These are phyloP conservation scores for Tetranychus truncatus DNA, from an alignment of 2,888 invertebrate genomes.

Conservation along the genomic window DNA sequence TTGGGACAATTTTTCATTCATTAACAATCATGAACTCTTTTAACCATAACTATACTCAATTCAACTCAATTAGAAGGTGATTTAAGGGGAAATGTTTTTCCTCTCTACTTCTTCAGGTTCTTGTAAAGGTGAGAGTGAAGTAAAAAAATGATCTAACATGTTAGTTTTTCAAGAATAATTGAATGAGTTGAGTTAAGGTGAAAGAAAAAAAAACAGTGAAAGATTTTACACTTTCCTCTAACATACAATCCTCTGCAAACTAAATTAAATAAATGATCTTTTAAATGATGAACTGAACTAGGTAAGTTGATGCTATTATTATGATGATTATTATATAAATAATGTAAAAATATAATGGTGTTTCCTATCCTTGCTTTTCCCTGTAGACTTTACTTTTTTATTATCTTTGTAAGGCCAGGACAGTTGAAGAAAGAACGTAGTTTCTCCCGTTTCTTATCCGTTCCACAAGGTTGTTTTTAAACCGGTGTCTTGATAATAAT, in stretches of 20 bases:
- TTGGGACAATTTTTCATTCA: not conserved
- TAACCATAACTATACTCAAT: not conserved
- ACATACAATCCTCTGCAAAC: not conserved
- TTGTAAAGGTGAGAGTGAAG: too few species aligned
- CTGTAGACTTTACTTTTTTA: not conserved
- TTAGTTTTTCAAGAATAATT: too few species aligned
- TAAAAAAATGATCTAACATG: too few species aligned
- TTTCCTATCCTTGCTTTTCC: not conserved
- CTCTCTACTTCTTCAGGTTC: too few species aligned
- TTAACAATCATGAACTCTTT: not conserved
- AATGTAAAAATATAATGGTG: not conserved
- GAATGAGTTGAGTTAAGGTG: too few species aligned
- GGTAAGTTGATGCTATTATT: not conserved
- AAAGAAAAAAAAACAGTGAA: too few species aligned
- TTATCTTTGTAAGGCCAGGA: not conserved
- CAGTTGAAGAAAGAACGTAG: not conserved
- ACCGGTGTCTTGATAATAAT: not conserved
- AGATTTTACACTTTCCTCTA: too few species aligned
- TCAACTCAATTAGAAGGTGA: not conserved
- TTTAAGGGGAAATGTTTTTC: not conserved
- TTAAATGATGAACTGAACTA: not conserved
- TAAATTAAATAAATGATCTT: not conserved
- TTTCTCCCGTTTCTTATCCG: not conserved
- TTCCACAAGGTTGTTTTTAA: not conserved
- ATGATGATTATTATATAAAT: too few species aligned